Percentiles rank a stretch among this genome's conserved stretches.
These are phyloP conservation scores for Colinus virginianus DNA, from an alignment of 2,113 vertebrate species.

Conservation along the genomic window DNA sequence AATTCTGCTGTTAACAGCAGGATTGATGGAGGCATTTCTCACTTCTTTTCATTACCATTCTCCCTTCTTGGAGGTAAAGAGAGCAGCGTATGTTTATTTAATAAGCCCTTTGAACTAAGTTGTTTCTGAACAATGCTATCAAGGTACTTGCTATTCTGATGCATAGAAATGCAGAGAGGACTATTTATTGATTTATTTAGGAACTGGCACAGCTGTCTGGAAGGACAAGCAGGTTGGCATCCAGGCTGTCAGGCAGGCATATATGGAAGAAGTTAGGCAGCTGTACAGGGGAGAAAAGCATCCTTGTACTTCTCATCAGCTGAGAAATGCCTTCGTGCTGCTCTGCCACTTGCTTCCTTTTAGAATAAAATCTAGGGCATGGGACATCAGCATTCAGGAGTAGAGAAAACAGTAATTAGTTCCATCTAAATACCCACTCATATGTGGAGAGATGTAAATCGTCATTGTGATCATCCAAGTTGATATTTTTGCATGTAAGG, in stretches of 20 bases:
- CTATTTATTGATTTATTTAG: background rate
- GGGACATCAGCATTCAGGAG: background rate
- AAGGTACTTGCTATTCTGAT: slow-evolving; percentile 11
- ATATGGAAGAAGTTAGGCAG: background rate
- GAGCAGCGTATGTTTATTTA: background rate
- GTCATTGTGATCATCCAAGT: background rate
- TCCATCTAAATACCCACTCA: background rate
- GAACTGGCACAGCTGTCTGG: background rate
- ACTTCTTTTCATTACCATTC: background rate
- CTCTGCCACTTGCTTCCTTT: background rate
- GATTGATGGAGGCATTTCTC: background rate
- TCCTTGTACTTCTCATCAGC: background rate
- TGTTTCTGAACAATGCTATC: background rate
- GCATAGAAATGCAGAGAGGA: background rate
- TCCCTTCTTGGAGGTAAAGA: background rate
- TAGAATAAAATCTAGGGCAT: background rate
- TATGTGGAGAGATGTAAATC: background rate
- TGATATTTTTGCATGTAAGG: background rate
- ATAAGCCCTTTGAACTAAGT: slow-evolving; percentile 14
- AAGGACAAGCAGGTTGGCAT: background rate
- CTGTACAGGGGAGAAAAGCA: background rate
- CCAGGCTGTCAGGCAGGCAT: background rate
- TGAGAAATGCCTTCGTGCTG: background rate
- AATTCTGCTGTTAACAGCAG: background rate
- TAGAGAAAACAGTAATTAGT: background rate